phyloP scores from a whole-genome alignment of 2,888 invertebrate species.

The Chydorus sphaericus region DNA sequence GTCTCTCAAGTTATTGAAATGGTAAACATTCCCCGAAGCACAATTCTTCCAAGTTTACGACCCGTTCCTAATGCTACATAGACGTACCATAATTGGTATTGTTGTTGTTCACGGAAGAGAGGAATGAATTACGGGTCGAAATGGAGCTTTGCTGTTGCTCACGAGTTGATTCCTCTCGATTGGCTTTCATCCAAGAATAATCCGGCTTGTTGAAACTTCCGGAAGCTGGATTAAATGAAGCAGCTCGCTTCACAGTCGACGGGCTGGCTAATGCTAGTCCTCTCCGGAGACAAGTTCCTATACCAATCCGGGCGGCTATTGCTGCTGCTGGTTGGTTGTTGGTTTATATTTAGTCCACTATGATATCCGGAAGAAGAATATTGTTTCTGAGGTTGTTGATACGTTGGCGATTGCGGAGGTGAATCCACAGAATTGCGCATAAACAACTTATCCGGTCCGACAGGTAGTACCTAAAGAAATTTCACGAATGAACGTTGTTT shows the following conservation, averaged over 20 bases:
- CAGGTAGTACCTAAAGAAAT: no score
- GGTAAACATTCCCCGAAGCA: no score
- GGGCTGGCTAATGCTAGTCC: neutral
- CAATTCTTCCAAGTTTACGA: no score
- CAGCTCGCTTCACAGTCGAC: neutral
- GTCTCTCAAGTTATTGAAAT: no score
- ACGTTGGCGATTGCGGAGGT: slow-evolving; percentile 4
- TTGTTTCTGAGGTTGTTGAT: no score
- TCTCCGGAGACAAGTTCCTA: neutral
- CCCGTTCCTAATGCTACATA: no score
- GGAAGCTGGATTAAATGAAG: neutral
- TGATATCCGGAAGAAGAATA: neutral
- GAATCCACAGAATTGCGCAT: slow-evolving; percentile 7
- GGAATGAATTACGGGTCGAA: neutral
- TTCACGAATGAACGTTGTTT: no score
- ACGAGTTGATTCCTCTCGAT: neutral
- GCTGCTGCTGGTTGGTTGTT: no score
- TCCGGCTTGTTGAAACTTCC: neutral
- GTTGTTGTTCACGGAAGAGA: neutral
- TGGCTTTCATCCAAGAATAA: slow-evolving; percentile 1
- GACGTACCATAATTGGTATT: no score
- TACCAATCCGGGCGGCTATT: neutral
- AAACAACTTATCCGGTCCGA: slow-evolving; percentile 23
- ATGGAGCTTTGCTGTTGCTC: neutral
- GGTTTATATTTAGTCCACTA: neutral